Percentiles rank a stretch among this genome's conserved stretches.
phyloP scores from a whole-genome alignment of 2,113 vertebrate species.

The Muscicapa adusta region DNA sequence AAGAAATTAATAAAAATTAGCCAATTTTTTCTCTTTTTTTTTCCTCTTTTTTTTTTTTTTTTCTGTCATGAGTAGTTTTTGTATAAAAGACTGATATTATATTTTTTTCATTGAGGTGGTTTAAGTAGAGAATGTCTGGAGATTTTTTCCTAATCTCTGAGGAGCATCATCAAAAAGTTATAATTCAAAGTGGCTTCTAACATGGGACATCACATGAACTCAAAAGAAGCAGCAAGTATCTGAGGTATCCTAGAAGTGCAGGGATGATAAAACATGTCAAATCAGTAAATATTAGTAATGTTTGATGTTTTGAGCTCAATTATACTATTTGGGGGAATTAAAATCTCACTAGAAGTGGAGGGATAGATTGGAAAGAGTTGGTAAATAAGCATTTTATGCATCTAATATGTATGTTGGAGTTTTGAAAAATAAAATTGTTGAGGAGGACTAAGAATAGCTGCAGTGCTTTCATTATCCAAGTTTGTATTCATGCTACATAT shows the following conservation, averaged over 20 bases:
- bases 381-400: not conserved
- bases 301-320: not conserved
- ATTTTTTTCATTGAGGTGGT: not conserved
- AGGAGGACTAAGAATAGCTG: not conserved
- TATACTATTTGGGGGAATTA: not conserved
- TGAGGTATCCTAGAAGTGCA: not conserved
- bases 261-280: not conserved
- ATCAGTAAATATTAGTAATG: not conserved
- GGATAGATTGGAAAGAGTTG: not conserved
- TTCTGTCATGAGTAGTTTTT: accelerated
- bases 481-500: not conserved
- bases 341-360: not conserved
- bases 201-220: not conserved
- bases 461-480: not conserved
- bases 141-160: not conserved
- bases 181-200: not conserved
- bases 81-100: accelerated
- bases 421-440: not conserved
- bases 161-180: not conserved
- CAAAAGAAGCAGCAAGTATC: not conserved
- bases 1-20: not conserved
- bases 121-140: not conserved
- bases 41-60: not conserved
- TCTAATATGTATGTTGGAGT: not conserved
- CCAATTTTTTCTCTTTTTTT: too few relatives aligned